Percentiles rank a stretch among this genome's conserved stretches.
Evolutionary conservation across 2,797 vertebrate genomes (phyloP).

Genomic region (Sebastes alutus): DNA sequence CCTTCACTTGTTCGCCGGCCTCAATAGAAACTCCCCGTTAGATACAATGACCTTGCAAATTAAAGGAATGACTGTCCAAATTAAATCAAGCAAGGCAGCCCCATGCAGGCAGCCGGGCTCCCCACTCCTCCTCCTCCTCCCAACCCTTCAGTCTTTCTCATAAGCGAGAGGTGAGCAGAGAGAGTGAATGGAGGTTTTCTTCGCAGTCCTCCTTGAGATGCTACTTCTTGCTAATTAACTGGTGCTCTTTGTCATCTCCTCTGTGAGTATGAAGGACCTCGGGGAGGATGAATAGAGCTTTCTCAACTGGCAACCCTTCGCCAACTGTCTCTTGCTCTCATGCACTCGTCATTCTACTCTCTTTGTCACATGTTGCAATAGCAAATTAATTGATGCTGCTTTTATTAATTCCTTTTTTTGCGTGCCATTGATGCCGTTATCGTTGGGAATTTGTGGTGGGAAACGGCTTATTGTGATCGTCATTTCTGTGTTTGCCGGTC

Average conservation of each 20-base stretch:
- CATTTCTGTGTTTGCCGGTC: constrained; percentile 24
- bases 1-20: constrained; percentile 65
- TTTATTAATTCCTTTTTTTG: constrained; percentile 68
- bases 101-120: constrained; percentile 46
- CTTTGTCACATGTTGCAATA: constrained; percentile 73
- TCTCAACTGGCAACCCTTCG: constrained; percentile 64
- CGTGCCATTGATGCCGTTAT: constrained; percentile 4
- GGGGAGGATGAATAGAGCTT: constrained; percentile 64
- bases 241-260: constrained; percentile 78
- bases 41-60: constrained; percentile 82
- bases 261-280: constrained; percentile 69
- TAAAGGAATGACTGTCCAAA: constrained; percentile 82
- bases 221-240: constrained; percentile 85
- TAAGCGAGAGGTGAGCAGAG: constrained; percentile 66
- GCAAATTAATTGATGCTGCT: constrained; percentile 72
- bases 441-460: constrained; percentile 2
- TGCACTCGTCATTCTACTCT: constrained; percentile 53
- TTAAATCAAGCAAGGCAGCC: constrained; percentile 79
- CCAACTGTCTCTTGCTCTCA: constrained; percentile 75
- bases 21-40: constrained; percentile 72
- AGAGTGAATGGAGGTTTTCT: constrained; percentile 73
- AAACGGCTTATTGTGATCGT: background rate
- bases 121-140: constrained; percentile 2
- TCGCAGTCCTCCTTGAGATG: constrained; percentile 74
- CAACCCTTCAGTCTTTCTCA: constrained; percentile 66